A percentile compares a stretch with the other conserved stretches of the same genome.
Evolutionary conservation across 1,140 invertebrate species (phyloP).

Genomic region (Pissodes strobi): DNA sequence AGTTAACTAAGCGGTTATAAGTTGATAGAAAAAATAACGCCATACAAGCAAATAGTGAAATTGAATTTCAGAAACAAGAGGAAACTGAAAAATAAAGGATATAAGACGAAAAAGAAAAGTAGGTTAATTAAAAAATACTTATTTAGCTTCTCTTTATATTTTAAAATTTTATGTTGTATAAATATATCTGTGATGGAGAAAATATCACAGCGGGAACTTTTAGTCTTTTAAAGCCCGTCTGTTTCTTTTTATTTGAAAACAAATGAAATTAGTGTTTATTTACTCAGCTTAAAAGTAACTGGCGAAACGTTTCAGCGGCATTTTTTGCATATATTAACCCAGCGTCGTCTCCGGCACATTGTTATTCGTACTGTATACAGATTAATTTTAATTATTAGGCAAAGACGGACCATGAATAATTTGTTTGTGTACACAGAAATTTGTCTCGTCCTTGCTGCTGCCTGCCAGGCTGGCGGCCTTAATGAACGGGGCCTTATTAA

Average conservation of each 20-base stretch:
- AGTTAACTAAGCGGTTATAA: no score
- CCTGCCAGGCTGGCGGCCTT: conserved; percentile 29
- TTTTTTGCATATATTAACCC: conserved; percentile 36
- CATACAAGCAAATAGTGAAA: no score
- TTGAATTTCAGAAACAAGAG: no score
- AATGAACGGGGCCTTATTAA: conserved; percentile 36
- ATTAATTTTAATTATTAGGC: conserved; percentile 39
- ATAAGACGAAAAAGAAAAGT: not conserved
- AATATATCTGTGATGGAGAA: conserved; percentile 15
- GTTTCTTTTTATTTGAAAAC: not conserved
- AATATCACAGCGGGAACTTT: conserved; percentile 13
- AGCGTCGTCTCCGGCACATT: conserved; percentile 20
- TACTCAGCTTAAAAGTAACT: conserved; percentile 13
- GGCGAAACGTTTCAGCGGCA: conserved; percentile 22
- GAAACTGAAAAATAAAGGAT: no score
- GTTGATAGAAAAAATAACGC: no score
- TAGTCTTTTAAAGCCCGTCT: no score
- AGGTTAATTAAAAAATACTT: not conserved
- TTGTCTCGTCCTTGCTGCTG: conserved; percentile 29
- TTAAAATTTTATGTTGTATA: conserved; percentile 18
- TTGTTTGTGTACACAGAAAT: conserved; percentile 36
- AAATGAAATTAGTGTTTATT: conserved; percentile 34
- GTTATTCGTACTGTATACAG: conserved; percentile 37
- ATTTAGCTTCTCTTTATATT: conserved; percentile 5
- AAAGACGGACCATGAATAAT: conserved; percentile 38